Evolutionary conservation across 2,888 invertebrate genomes (phyloP).

Genomic region (Hirtodrosophila cameraria): DNA sequence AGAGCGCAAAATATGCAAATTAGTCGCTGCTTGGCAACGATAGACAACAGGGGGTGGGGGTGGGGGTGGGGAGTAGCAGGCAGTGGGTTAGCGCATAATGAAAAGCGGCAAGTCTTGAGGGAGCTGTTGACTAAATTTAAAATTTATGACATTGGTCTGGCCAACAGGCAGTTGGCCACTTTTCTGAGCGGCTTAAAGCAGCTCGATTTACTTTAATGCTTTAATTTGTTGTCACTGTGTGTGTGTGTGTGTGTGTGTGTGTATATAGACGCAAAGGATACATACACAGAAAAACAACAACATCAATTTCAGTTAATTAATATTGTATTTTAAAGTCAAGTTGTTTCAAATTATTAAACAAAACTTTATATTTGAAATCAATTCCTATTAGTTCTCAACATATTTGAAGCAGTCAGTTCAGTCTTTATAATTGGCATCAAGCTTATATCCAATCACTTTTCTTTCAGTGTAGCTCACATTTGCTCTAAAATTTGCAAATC

Average conservation of each 20-base stretch:
- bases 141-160: slow-evolving; percentile 66
- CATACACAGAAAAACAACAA: background rate
- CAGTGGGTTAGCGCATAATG: too few relatives aligned
- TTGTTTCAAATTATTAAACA: too few relatives aligned
- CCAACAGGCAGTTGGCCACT: slow-evolving; percentile 20
- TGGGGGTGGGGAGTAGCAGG: background rate
- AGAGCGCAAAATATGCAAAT: slow-evolving; percentile 66
- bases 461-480: too few relatives aligned
- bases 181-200: slow-evolving; percentile 35
- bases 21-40: slow-evolving; percentile 39
- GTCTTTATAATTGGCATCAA: too few relatives aligned
- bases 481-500: background rate
- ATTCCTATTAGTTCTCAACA: too few relatives aligned
- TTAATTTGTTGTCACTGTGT: slow-evolving; percentile 42
- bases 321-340: too few relatives aligned
- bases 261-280: slow-evolving; percentile 8
- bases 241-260: too few relatives aligned
- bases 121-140: slow-evolving; percentile 62
- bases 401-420: too few relatives aligned
- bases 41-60: background rate
- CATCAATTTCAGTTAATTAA: too few relatives aligned
- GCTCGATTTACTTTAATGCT: slow-evolving; percentile 55
- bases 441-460: too few relatives aligned
- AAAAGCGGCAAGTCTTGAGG: slow-evolving; percentile 8
- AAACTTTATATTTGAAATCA: too few relatives aligned